A percentile compares a stretch with the other conserved stretches of the same genome.
Evolutionary conservation across 2,797 vertebrate species (phyloP).

Genomic region (Danio aesculapii): DNA sequence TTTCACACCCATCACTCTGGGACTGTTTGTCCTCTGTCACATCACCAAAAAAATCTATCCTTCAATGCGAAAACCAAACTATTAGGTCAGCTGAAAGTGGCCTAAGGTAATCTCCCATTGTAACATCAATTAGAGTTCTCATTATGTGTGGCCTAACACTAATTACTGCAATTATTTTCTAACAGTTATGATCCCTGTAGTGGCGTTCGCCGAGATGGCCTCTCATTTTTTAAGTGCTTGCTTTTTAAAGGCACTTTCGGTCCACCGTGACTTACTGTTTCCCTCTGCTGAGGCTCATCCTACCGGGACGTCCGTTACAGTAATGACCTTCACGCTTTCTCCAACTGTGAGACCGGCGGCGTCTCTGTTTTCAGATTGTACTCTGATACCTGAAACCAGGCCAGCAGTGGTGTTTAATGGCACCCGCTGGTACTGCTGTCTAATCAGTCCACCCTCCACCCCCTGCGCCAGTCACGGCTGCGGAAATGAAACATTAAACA

Average conservation of each 20-base stretch:
- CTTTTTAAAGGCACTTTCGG: conserved; percentile 5
- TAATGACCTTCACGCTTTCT: conserved; percentile 43
- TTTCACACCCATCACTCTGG: conserved; percentile 1
- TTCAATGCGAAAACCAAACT: conserved; percentile 31
- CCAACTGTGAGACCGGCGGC: neutral
- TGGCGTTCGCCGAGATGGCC: conserved; percentile 13
- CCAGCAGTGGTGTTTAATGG: conserved; percentile 48
- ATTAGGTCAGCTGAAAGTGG: conserved; percentile 56
- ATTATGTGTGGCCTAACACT: conserved; percentile 58
- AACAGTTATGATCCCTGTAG: conserved; percentile 56
- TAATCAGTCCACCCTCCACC: conserved; percentile 51
- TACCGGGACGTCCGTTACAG: neutral
- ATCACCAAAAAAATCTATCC: neutral
- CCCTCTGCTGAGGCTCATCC: conserved; percentile 21
- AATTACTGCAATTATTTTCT: conserved; percentile 65
- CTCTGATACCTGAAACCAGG: conserved; percentile 38
- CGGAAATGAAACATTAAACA: conserved; percentile 69
- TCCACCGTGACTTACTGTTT: neutral
- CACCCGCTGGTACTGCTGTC: conserved; percentile 56
- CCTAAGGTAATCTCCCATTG: conserved; percentile 58
- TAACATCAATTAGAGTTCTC: conserved; percentile 62
- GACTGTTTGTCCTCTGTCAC: conserved; percentile 26
- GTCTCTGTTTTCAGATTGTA: conserved; percentile 33
- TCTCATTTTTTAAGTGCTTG: conserved; percentile 12
- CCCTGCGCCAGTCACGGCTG: conserved; percentile 32